These are phyloP conservation scores for Panonychus citri DNA, from an alignment of 1,140 invertebrate genomes.

Conservation along the genomic window DNA sequence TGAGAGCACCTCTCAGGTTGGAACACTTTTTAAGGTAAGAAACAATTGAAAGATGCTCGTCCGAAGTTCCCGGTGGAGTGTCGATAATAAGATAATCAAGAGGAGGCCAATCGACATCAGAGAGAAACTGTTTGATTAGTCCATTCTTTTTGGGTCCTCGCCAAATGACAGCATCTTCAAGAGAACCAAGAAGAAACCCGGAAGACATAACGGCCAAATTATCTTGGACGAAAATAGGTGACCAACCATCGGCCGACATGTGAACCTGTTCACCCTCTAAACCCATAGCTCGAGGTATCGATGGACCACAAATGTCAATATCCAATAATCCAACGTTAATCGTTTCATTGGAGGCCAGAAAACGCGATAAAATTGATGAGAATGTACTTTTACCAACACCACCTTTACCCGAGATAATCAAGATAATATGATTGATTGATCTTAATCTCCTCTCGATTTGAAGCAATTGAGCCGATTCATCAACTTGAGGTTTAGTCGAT, in stretches of 20 bases:
- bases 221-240: conserved; percentile 9
- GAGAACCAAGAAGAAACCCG: conserved; percentile 59
- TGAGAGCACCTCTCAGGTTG: conserved; percentile 21
- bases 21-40: conserved; percentile 42
- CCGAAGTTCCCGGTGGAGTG: conserved; percentile 86
- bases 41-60: conserved; percentile 85
- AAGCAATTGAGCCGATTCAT: conserved; percentile 36
- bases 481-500: conserved; percentile 41
- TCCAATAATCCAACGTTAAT: conserved; percentile 72
- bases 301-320: conserved; percentile 85
- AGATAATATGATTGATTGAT: conserved; percentile 63
- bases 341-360: conserved; percentile 37
- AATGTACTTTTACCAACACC: conserved; percentile 60
- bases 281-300: conserved; percentile 59
- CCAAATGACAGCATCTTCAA: conserved; percentile 80
- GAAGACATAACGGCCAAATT: conserved; percentile 78
- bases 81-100: conserved; percentile 84
- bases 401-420: conserved; percentile 87
- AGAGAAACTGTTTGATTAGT: conserved; percentile 85
- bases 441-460: conserved; percentile 43
- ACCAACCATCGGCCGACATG: conserved; percentile 32
- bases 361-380: conserved; percentile 58
- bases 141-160: conserved; percentile 81
- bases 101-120: conserved; percentile 74
- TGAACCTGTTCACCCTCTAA: conserved; percentile 52